phyloP scores from a whole-genome alignment of 2,113 vertebrate species.

The Agelaius tricolor region DNA sequence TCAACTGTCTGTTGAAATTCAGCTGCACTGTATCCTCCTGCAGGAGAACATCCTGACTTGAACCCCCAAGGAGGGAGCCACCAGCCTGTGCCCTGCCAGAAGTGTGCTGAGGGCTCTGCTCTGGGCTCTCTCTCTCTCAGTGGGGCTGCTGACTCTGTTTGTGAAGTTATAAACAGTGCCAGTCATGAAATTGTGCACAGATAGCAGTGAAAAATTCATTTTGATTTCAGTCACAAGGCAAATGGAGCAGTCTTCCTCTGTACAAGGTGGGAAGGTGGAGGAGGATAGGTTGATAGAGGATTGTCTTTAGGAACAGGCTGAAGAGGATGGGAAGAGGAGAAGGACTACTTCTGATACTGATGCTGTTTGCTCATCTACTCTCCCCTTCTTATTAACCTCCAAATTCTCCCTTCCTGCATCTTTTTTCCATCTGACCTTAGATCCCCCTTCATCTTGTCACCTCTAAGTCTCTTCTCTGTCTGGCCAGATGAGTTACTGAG shows the following conservation, averaged over 20 bases:
- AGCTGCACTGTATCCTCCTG: background rate
- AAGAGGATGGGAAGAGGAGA: background rate
- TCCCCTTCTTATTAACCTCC: background rate
- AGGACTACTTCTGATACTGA: fast-evolving
- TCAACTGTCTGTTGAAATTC: background rate
- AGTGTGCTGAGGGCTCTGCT: background rate
- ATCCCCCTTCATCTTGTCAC: background rate
- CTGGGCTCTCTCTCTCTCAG: background rate
- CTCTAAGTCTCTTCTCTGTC: background rate
- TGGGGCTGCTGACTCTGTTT: background rate
- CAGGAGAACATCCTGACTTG: background rate
- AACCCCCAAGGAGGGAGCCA: background rate
- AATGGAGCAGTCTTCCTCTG: background rate
- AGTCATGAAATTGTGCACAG: background rate
- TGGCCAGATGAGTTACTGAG: background rate
- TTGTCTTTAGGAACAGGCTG: background rate
- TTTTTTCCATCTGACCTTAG: background rate
- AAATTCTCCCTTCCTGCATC: background rate
- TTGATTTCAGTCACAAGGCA: background rate
- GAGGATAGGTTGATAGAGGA: background rate
- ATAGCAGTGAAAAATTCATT: background rate
- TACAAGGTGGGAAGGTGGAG: background rate
- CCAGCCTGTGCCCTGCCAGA: background rate
- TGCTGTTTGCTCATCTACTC: background rate
- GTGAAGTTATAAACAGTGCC: background rate